Base-by-base conservation (phyloP, 2,888 invertebrate species). In the Phortica okadai region DNA sequence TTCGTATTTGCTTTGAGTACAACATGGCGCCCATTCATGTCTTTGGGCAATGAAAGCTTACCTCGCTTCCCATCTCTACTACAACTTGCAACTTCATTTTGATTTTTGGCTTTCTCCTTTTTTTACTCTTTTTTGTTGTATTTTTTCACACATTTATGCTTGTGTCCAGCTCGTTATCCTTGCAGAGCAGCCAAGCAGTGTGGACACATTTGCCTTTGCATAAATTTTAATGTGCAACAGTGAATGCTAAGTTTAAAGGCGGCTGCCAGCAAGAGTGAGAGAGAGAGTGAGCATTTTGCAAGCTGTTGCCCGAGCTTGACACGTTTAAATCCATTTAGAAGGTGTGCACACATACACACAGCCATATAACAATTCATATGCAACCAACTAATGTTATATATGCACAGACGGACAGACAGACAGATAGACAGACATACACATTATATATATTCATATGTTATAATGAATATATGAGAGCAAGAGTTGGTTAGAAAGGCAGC, bases 271-370 rank as follows among this genome's bases (percentile, higher is more conserved):
- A 25, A 41, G 21, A 42, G 33, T 69, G 33, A 54, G 74, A 42
- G n/a, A 41, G 10, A 25, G 50, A 5, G 2, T 3, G 8, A 50
- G 50, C 3, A 5, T 14, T 11, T 50, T 8, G 50, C 50, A 50
- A 50, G 58, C 7, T 69, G 74, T 69, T 82, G 50, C 50, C 50
- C 50, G 5, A 50, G 85, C 78, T 77, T 77, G 87, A 84, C 88
- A 88, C 82, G 80, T 83, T 85, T 86, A 88, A 85, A 88, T 84
- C 86, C 85, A 87, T 85, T 85, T 88, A 50, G 8, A 3, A 50
- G 50, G 50, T 50, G 50, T 87, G 80, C 81, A 80, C 76, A 54
- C 74, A 50, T 66, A 50, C 79, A 80, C 80, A 78, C 78, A 81
- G 78, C 77, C 45, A 59, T 73, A 75, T 69, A 73, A 77, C 73